Conservation (phyloP, 2,797 vertebrate species). For the Pantherophis alleghaniensis region DNA sequence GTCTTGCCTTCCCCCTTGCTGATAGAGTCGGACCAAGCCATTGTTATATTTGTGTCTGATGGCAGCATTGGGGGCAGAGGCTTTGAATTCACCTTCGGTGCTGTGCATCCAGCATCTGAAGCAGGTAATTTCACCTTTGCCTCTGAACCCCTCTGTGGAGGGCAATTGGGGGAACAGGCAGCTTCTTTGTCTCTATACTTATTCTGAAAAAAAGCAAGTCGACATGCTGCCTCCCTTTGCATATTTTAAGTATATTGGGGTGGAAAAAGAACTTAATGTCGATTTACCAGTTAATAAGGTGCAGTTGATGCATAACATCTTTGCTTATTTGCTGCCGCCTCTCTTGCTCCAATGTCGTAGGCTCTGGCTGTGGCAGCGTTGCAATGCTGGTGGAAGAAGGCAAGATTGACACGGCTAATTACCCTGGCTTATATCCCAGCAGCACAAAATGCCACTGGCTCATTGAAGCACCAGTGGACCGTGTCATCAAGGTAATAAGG, state of each 20-base stretch:
- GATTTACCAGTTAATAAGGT: not conserved
- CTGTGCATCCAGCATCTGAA: not conserved
- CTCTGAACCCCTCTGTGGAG: not conserved
- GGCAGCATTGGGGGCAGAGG: not conserved
- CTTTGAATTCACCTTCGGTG: slow-evolving; percentile 6
- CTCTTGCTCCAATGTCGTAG: not conserved
- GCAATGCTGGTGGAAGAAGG: slow-evolving; percentile 38
- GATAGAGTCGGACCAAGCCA: not conserved
- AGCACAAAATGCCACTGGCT: slow-evolving; percentile 53
- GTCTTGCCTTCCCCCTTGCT: slow-evolving; percentile 12
- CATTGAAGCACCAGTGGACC: slow-evolving; percentile 50
- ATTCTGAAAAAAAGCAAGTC: not conserved
- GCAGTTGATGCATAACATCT: not conserved
- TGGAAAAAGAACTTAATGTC: not conserved
- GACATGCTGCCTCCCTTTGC: not conserved
- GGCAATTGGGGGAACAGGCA: not conserved
- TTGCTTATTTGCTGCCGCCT: not conserved
- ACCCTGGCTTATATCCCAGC: slow-evolving; percentile 51
- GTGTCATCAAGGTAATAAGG: slow-evolving; percentile 31
- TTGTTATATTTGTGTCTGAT: slow-evolving; percentile 13
- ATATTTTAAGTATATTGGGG: not conserved
- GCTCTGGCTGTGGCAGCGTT: slow-evolving; percentile 27
- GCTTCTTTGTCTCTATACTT: not conserved
- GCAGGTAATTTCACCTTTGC: not conserved
- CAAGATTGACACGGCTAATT: slow-evolving; percentile 57